Percentiles rank a stretch among this genome's conserved stretches.
phyloP scores from a whole-genome alignment of 2,888 invertebrate genomes.

The Leptura quadrifasciata region DNA sequence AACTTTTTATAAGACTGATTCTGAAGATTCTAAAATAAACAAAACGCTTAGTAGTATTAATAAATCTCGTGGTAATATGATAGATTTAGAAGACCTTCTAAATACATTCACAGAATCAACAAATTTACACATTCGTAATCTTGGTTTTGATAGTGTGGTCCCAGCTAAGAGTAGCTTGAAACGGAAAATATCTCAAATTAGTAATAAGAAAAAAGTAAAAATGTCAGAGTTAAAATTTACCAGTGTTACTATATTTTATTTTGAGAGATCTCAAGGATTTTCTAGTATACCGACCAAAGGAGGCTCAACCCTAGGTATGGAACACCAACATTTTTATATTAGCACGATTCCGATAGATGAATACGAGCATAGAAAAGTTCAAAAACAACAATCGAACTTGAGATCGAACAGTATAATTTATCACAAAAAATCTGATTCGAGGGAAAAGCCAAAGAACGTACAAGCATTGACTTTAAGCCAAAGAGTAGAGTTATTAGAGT shows the following conservation, averaged over 20 bases:
- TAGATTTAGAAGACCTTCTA: background rate
- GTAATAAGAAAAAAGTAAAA: background rate
- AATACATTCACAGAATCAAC: background rate
- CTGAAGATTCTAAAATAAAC: background rate
- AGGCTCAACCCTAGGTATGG: slow-evolving; percentile 13
- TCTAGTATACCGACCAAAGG: slow-evolving; percentile 12
- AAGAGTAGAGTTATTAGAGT: slow-evolving; percentile 23
- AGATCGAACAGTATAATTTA: background rate
- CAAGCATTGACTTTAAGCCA: slow-evolving; percentile 10
- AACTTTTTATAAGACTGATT: background rate
- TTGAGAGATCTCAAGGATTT: slow-evolving; percentile 25
- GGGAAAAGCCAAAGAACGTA: slow-evolving; percentile 5
- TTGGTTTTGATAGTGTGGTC: background rate
- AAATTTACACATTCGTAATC: background rate
- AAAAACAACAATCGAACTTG: background rate
- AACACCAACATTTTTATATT: slow-evolving; percentile 24
- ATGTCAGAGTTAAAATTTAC: background rate
- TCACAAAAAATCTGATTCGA: background rate
- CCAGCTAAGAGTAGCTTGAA: slow-evolving; percentile 22
- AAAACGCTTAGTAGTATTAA: slow-evolving; percentile 4
- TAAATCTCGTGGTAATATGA: background rate
- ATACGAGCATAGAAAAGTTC: slow-evolving; percentile 9
- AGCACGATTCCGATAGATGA: slow-evolving; percentile 19
- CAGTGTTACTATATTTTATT: slow-evolving; percentile 18
- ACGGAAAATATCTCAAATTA: slow-evolving; percentile 8